These are phyloP conservation scores for Mythimna pallens DNA, from an alignment of 2,888 invertebrate species.

Conservation along the genomic window DNA sequence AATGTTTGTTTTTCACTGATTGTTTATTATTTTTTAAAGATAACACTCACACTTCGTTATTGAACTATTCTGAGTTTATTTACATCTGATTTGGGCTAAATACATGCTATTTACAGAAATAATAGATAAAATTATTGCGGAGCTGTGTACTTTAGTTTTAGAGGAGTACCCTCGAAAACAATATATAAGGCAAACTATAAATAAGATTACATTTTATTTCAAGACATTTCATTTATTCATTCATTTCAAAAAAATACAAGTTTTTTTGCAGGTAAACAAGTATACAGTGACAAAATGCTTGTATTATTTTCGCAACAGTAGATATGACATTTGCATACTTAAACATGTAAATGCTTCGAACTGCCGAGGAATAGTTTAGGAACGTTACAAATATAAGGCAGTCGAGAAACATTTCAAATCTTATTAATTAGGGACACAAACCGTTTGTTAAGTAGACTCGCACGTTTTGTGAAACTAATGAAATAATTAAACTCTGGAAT, in stretches of 20 bases:
- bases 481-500: neutral
- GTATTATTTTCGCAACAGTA: neutral
- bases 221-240: too few relatives aligned
- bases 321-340: neutral
- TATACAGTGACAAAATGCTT: neutral
- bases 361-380: neutral
- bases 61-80: too few relatives aligned
- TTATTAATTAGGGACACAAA: neutral
- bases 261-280: neutral
- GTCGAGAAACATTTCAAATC: neutral
- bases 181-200: neutral
- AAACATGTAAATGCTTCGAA: neutral
- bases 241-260: too few relatives aligned
- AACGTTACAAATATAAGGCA: constrained; percentile 6
- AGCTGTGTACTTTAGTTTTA: too few relatives aligned
- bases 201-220: too few relatives aligned
- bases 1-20: too few relatives aligned
- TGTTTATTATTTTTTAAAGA: too few relatives aligned
- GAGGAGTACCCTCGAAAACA: too few relatives aligned
- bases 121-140: too few relatives aligned
- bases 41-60: too few relatives aligned
- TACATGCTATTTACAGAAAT: too few relatives aligned
- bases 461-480: neutral
- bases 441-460: neutral
- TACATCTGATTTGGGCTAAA: too few relatives aligned